Evolutionary conservation across 2,888 invertebrate genomes (phyloP), one percentile per base, ranked within the genome.

Genomic region (Panopea generosa): DNA sequence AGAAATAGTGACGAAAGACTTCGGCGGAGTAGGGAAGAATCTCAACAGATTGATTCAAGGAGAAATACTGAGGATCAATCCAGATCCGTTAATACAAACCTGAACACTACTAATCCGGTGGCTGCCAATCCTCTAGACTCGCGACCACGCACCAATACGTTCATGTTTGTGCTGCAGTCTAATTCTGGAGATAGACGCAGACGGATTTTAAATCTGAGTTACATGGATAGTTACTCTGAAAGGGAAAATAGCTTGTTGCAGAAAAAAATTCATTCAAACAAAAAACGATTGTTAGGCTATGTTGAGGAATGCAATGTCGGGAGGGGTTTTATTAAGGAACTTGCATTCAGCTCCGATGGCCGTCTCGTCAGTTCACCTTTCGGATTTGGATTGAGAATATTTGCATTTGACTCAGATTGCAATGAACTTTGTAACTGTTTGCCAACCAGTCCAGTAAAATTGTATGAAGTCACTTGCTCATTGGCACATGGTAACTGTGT

Each of bases 271-370:
- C 76, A 78, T 55, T 94, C 95, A 85, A 97, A 97, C 92, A 93
- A 94, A 22, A 95, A 95, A 16, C 94, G 98, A 52, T 94, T 98
- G 59, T 95, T 97, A 6, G 97, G 96, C 92, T 98, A 95, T 89
- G 94, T 95, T 9, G 95, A 96, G 88, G 98, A 98, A 91, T 96
- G 96, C 0, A 97, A 97, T 90, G 96, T 96, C 16, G 98, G 97
- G 1, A 96, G 96, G 82, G 98, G 97, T 0, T 97, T 96, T 87
- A 98, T 98, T 67, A 98, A 98, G 92, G 98, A 98, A 90, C 93
- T 97, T 53, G 96, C 97, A 87, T 98, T 97, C 92, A 97, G 97
- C 0, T 94, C 96, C 1, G 98, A 98, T 91, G 98, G 98, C 0
- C 94, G 98, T 59, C 93, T 98, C 11, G 95, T 98, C 29, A 97